Conservation (phyloP, 2,797 vertebrate species). For the Acanthurus tractus region DNA sequence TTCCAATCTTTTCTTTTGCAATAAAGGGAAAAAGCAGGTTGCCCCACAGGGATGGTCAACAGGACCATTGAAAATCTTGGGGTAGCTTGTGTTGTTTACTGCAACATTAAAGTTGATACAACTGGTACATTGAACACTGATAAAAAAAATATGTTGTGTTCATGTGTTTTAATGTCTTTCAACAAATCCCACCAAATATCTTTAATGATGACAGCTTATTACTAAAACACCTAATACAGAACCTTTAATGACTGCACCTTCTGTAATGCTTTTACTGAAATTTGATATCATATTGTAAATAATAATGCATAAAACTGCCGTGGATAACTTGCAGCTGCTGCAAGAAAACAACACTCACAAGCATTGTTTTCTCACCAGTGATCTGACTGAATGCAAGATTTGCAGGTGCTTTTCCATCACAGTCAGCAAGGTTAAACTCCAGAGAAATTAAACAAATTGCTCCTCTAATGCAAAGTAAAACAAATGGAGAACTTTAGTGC, state of each 20-base stretch:
- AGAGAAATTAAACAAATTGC: conserved; percentile 91
- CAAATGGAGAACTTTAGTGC: conserved; percentile 88
- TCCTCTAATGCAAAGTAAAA: conserved; percentile 88
- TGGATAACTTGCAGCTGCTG: conserved; percentile 17
- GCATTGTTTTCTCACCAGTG: conserved; percentile 64
- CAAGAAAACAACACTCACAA: conserved; percentile 28
- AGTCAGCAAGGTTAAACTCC: conserved; percentile 90
- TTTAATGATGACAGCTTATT: no score
- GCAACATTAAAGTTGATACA: background rate
- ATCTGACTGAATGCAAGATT: conserved; percentile 73
- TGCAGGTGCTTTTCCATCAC: conserved; percentile 85
- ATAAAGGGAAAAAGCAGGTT: background rate
- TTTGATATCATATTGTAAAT: conserved; percentile 7
- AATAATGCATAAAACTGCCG: background rate
- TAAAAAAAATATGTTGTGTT: no score
- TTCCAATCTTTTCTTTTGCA: background rate
- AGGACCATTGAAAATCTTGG: no score
- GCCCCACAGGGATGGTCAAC: no score
- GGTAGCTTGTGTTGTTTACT: background rate
- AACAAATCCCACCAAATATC: no score
- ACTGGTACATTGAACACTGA: no score
- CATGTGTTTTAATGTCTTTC: no score
- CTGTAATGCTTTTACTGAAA: no score
- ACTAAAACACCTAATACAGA: no score
- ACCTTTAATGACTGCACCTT: no score